Percentiles rank a stretch among this genome's conserved stretches.
phyloP scores from a whole-genome alignment of 2,113 vertebrate species.

The Cyphomyrus plagiostoma region DNA sequence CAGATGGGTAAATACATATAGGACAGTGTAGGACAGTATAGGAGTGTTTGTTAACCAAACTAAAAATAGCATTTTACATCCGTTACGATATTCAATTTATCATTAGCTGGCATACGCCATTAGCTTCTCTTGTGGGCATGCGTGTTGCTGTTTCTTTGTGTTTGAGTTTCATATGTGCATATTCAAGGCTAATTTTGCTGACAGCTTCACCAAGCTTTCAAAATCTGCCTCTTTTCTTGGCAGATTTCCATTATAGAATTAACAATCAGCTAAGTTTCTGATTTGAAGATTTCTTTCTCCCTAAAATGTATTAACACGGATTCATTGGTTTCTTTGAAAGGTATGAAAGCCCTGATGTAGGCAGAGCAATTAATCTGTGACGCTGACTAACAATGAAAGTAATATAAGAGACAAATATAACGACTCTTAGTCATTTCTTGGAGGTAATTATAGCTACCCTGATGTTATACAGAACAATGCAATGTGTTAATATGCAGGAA shows the following conservation, averaged over 20 bases:
- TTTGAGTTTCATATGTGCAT: not conserved
- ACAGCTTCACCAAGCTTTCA: not conserved
- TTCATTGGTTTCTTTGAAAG: not conserved
- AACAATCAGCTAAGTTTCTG: not conserved
- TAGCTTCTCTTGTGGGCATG: not conserved
- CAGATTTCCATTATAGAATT: not conserved
- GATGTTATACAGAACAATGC: not conserved
- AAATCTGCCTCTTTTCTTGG: not conserved
- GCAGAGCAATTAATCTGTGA: not conserved
- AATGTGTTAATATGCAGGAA: not conserved
- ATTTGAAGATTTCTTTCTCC: not conserved
- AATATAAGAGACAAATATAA: constrained; percentile 3
- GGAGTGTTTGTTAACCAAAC: not conserved
- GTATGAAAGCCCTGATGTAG: not conserved
- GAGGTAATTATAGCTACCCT: constrained; percentile 1
- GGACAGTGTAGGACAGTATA: not conserved
- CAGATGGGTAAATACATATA: not conserved
- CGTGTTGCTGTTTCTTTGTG: not conserved
- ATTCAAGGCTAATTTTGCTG: not conserved
- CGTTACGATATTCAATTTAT: not conserved
- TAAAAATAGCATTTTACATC: not conserved
- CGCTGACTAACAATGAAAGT: not conserved
- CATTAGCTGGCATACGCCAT: not conserved
- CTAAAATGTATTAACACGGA: not conserved
- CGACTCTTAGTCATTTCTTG: not conserved